Conservation (phyloP, 2,888 invertebrate genomes). For the Agonopterix arenella region DNA sequence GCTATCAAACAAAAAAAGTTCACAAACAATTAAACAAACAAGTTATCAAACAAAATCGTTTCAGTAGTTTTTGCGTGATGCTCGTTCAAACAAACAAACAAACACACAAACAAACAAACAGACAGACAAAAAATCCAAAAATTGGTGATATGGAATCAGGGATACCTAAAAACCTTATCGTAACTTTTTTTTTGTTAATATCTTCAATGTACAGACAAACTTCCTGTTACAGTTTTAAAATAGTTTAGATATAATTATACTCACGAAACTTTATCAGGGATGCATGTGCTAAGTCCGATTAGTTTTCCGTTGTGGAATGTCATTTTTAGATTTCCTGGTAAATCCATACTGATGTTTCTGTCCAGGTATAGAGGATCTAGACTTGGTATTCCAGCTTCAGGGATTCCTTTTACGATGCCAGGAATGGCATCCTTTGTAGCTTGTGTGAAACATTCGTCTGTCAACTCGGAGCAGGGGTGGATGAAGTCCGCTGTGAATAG, state of each 20-base stretch:
- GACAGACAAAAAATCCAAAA: too few relatives aligned
- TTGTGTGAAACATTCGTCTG: constrained; percentile 66
- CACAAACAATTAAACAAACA: too few relatives aligned
- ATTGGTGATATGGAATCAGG: too few relatives aligned
- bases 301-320: constrained; percentile 66
- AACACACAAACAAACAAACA: too few relatives aligned
- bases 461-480: constrained; percentile 57
- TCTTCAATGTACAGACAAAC: too few relatives aligned
- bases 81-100: too few relatives aligned
- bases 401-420: constrained; percentile 62
- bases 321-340: constrained; percentile 65
- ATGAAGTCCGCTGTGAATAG: constrained; percentile 56
- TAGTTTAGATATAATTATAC: constrained; percentile 25
- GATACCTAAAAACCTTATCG: too few relatives aligned
- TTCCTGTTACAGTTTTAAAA: too few relatives aligned
- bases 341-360: constrained; percentile 56
- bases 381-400: constrained; percentile 57
- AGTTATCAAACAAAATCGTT: too few relatives aligned
- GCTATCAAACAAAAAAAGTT: too few relatives aligned
- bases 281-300: constrained; percentile 51
- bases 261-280: constrained; percentile 67
- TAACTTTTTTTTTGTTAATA: too few relatives aligned
- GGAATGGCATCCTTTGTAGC: constrained; percentile 62
- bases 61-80: too few relatives aligned
- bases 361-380: constrained; percentile 58